phyloP scores from a whole-genome alignment of 2,888 invertebrate species.

The Allophyes oxyacanthae region DNA sequence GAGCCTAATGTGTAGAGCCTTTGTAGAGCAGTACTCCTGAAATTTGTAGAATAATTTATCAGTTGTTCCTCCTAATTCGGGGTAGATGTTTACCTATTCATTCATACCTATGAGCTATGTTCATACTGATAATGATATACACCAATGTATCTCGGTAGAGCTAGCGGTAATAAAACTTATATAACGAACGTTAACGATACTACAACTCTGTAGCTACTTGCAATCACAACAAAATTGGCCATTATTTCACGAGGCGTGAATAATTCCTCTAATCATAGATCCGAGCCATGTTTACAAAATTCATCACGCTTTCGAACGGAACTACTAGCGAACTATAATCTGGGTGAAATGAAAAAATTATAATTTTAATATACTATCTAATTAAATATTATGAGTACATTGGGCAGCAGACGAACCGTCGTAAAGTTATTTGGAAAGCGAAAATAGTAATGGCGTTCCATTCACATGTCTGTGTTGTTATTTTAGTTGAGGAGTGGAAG shows the following conservation, averaged over 20 bases:
- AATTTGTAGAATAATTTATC: too few relatives aligned
- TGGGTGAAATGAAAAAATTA: constrained; percentile 29
- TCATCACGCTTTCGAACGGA: constrained; percentile 45
- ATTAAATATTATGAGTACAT: constrained; percentile 14
- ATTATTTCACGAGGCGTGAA: constrained; percentile 37
- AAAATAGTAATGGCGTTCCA: constrained; percentile 33
- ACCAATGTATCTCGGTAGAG: too few relatives aligned
- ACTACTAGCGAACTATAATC: constrained; percentile 22
- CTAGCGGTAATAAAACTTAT: too few relatives aligned
- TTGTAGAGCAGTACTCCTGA: too few relatives aligned
- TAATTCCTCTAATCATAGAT: constrained; percentile 32
- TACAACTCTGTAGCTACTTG: constrained; percentile 12
- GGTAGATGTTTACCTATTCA: too few relatives aligned
- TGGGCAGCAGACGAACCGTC: background rate
- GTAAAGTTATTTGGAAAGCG: constrained; percentile 23
- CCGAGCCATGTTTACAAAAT: constrained; percentile 27
- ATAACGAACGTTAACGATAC: constrained; percentile 16
- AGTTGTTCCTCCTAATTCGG: too few relatives aligned
- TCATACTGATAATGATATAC: too few relatives aligned
- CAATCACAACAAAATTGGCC: constrained; percentile 28
- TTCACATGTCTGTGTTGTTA: constrained; percentile 21
- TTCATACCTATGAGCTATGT: too few relatives aligned
- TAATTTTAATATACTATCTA: constrained; percentile 23
- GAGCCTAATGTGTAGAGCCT: too few relatives aligned
- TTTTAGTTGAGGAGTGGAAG: constrained; percentile 13